Evolutionary conservation across 2,888 invertebrate species (phyloP), one percentile per base, ranked within the genome.

Genomic region (Furcula furcula): DNA sequence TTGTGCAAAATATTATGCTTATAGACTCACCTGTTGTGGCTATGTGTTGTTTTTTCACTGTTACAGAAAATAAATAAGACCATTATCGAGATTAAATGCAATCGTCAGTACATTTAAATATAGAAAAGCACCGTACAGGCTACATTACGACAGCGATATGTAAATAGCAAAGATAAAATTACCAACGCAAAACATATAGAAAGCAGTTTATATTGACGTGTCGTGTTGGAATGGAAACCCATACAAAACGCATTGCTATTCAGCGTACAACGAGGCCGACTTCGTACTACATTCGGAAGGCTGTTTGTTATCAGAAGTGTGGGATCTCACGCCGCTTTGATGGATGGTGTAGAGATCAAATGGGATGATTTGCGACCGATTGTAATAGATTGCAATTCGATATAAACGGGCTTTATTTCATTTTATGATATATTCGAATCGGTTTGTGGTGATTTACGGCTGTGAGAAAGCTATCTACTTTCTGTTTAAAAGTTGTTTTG

Each of bases 241-340:
- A 46, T 58, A 35, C 29, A 34, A 46, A 53, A 46, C 44, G 23
- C 39, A 65, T 76, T 68, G 59, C 49, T 72, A 77, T 76, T 67
- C 74, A 65, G 34, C 46, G 38, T 29, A 42, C 29, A 46, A 40
- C 51, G 58, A 71, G 68, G 66, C 43, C 63, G 55, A 44, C 57
- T 51, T 59, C 62, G 60, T 46, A 59, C 55, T 46, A 45, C 49
- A 48, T 48, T 47, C 46, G 64, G 65, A 70, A 77, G 77, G 75
- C 61, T 66, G 50, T 37, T 46, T 23, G 23, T 59, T 60, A 63
- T 56, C 57, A 60, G 45, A 51, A 50, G 50, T 45, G 55, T 45
- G 55, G 55, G 47, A 55, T 62, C 21, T 3, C 21, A 21, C 7
- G 12, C 3, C 25, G 25, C 7, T 25, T n/a, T 13, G n/a, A 4